A percentile compares a stretch with the other conserved stretches of the same genome.
Conservation (phyloP, 2,797 vertebrate species). For the Aulostomus chinensis region DNA sequence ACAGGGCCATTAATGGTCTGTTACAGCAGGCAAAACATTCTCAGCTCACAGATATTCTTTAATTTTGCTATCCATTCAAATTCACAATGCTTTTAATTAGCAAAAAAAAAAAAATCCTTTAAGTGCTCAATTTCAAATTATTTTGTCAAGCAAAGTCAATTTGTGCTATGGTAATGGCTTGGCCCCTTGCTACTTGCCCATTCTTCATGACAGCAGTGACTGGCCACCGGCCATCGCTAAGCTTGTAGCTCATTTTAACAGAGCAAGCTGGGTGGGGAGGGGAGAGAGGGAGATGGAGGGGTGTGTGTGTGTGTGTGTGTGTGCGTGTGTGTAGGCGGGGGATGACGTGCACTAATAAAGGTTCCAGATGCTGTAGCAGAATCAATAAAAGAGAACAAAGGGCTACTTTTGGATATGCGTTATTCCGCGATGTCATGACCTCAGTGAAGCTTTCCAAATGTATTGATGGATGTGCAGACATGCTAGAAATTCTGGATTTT, state of each 20-base stretch:
- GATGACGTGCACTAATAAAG: slow-evolving; percentile 65
- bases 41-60: background rate
- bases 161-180: slow-evolving; percentile 48
- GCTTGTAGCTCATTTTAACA: slow-evolving; percentile 57
- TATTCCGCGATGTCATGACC: too few species aligned
- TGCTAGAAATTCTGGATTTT: too few species aligned
- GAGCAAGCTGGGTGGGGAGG: slow-evolving; percentile 33
- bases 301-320: too few species aligned
- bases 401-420: slow-evolving; percentile 42
- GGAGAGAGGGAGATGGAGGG: too few species aligned
- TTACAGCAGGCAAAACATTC: background rate
- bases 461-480: too few species aligned
- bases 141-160: slow-evolving; percentile 50
- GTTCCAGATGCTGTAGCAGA: slow-evolving; percentile 30
- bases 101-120: background rate
- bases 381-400: slow-evolving; percentile 59
- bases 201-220: slow-evolving; percentile 33
- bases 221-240: slow-evolving; percentile 45
- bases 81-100: slow-evolving; percentile 13
- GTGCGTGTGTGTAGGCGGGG: too few species aligned
- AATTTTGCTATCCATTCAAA: slow-evolving; percentile 5
- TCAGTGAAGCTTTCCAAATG: too few species aligned
- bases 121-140: slow-evolving; percentile 34
- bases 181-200: slow-evolving; percentile 37
- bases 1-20: background rate